Evolutionary conservation across 2,797 vertebrate genomes (phyloP), one percentile per base, ranked within the genome.

Genomic region (Sternotherus odoratus): DNA sequence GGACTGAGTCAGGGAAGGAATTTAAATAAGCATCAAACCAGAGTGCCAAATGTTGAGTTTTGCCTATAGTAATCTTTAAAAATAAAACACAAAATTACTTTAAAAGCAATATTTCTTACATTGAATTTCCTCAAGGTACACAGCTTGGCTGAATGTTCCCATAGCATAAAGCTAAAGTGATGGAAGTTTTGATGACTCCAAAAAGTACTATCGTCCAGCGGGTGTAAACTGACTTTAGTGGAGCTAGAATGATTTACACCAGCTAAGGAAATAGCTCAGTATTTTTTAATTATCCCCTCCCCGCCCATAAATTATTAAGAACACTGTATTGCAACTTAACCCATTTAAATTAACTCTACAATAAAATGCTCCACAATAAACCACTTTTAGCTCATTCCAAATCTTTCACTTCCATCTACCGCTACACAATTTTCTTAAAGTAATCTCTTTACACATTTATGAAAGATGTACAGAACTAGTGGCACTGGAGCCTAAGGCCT

Each of bases 351-450:
- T 86, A 95, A 54, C 95, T 86, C 87, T 79, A 87, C 82, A 83
- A 97, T 93, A 90, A 95, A 96, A 96, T 63, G 50, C 77, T 85
- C 75, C 30, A 23, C 21, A 63, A 95, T 89, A 86, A 95, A 94
- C 93, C 92, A 92, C 72, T n/a, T 81, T 96, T 24, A 0, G 49
- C 48, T 85, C 93, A 82, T 87, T 95, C 90, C 93, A 95, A 95
- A 96, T 56, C 7, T 79, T 87, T 66, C 30, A 81, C 91, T 95
- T 93, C 82, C 57, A 92, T 79, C 79, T 85, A 26, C 51, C 90
- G 88, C 84, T 82, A 83, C 51, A 94, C 6, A 46, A 81, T 86
- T 82, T 57, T 74, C 43, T 39, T 83, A 60, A 94, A 72, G n/a
- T 81, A 92, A 93, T 85, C 83, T 84, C 60, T 91, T 84, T 84